Evolutionary conservation across 2,888 invertebrate species (phyloP).

Genomic region (Clepsis dumicolana): DNA sequence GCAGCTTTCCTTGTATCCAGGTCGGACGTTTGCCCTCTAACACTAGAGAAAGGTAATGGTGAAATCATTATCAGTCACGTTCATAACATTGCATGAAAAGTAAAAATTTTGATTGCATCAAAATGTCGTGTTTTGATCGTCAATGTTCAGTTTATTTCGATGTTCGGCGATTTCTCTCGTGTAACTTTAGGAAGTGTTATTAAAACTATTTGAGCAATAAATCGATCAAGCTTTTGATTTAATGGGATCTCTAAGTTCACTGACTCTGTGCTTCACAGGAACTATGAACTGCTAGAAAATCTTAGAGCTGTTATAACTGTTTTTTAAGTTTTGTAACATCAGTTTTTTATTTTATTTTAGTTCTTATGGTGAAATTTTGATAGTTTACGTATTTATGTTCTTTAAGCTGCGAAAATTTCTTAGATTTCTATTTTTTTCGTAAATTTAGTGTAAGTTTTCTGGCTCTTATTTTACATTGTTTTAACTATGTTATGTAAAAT

Average conservation of each 20-base stretch:
- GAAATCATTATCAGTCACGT: constrained; percentile 63
- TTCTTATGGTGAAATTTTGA: neutral
- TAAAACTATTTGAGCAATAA: neutral
- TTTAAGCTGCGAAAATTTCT: neutral
- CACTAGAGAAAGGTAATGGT: constrained; percentile 73
- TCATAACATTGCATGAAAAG: constrained; percentile 54
- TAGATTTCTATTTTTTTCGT: no score
- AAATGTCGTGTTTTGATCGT: constrained; percentile 10
- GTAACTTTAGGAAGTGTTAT: neutral
- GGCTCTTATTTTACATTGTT: no score
- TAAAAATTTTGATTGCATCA: constrained; percentile 46
- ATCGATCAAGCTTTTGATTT: neutral
- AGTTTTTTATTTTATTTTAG: neutral
- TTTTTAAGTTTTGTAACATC: neutral
- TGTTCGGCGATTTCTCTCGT: neutral
- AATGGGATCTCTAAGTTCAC: neutral
- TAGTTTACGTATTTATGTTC: neutral
- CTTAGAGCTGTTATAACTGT: neutral
- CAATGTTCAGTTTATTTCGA: neutral
- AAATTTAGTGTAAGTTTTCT: no score
- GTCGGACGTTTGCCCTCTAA: constrained; percentile 72
- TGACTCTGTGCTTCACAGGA: neutral
- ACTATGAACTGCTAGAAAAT: neutral
- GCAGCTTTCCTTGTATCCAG: constrained; percentile 69
- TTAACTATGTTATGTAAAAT: no score